Base-by-base conservation (phyloP, 2,888 invertebrate genomes). In the Salticus scenicus region DNA sequence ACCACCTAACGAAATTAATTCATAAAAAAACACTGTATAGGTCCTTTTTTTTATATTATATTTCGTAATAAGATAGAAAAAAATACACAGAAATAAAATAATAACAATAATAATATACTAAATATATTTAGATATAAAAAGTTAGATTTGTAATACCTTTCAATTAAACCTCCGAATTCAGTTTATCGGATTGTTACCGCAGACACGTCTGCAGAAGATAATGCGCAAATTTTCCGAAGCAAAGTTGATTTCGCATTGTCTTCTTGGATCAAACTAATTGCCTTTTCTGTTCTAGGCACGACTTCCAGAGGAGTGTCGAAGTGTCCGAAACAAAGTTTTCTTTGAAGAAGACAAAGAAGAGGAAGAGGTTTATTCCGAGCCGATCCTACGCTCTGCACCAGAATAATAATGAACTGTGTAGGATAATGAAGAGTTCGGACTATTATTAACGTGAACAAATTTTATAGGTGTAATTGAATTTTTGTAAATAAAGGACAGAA, bases 321-420 rank as follows among this genome's bases (percentile, higher is more conserved):
- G 93, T 95, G 90, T 92, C 93, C 17, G 93, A 93, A 80, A 93
- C 94, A 90, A 93, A 94, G 90, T 94, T 94, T 90, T 92, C 92
- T 87, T 90, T 94, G 85, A 92, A 93, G 83, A 93, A 93, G 88
- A 93, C 93, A 0, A 92, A 93, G 74, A 93, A 93, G 87, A 92
- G 92, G 83, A 93, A 92, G 47, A 91, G 92, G 70, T 91, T 92
- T 51, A 91, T 94, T 20, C 93, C 95, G 5, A 95, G 94, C n/a
- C 93, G 92, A 86, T 95, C 96, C 0, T 95, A 95, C 90, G 93
- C 94, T 27, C 92, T 96, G 57, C 95, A 96, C 90, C 93, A 93
- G 88, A 95, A 95, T 90, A 96, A 96, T 91, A 95, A 94, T 90
- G 94, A 95, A 90, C 95, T 95, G 94, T 96, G 96, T 90, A 69